Conservation (phyloP, 1,140 invertebrate species). For the Lepidostoma basale region DNA sequence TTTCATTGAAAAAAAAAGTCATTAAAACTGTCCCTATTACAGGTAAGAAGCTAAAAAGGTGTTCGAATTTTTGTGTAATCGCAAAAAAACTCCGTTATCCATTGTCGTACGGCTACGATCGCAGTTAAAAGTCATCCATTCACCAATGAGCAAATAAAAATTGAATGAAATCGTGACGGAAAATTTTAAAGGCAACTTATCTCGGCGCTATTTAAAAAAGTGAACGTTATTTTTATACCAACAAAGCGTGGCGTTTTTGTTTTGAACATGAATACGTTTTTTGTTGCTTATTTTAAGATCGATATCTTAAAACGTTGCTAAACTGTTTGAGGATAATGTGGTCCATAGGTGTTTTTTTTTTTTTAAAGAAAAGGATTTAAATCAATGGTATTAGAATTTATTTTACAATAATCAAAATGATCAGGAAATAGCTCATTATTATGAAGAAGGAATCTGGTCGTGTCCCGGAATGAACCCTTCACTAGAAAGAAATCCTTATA, state of each 20-base stretch:
- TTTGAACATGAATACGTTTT: not conserved
- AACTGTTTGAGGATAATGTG: too few species aligned
- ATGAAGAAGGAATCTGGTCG: too few species aligned
- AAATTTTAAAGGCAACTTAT: conserved; percentile 7
- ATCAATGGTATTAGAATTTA: too few species aligned
- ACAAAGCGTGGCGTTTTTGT: not conserved
- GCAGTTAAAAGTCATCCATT: conserved; percentile 18
- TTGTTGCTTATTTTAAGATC: too few species aligned
- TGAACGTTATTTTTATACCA: conserved; percentile 4
- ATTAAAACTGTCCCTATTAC: not conserved
- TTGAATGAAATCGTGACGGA: conserved; percentile 12
- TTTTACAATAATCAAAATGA: too few species aligned
- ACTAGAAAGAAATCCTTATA: too few species aligned
- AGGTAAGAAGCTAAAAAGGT: not conserved
- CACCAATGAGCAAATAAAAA: conserved; percentile 9
- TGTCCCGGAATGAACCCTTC: too few species aligned
- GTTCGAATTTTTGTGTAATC: not conserved
- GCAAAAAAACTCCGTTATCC: not conserved
- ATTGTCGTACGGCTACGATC: not conserved
- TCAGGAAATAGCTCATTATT: too few species aligned
- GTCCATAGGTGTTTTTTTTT: too few species aligned
- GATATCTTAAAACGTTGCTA: too few species aligned
- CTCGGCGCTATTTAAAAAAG: not conserved
- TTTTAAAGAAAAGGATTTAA: too few species aligned
- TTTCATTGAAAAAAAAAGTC: not conserved